phyloP scores from a whole-genome alignment of 2,113 vertebrate species.

The Siniperca chuatsi region DNA sequence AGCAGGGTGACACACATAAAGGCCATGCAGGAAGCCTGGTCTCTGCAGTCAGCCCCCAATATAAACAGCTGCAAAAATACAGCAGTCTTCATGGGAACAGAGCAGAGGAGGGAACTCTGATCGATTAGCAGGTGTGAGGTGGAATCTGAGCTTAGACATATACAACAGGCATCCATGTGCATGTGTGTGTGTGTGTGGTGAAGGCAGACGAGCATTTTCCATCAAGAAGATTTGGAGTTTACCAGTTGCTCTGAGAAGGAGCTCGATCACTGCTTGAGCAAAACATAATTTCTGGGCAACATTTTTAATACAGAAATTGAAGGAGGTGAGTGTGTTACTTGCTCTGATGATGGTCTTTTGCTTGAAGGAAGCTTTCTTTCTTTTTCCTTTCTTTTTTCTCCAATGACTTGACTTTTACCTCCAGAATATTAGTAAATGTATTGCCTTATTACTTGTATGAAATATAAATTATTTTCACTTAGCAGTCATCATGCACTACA shows the following conservation, averaged over 20 bases:
- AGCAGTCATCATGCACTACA: background rate
- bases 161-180: background rate
- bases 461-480: background rate
- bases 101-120: slow-evolving; percentile 33
- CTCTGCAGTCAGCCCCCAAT: slow-evolving; percentile 26
- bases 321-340: slow-evolving; percentile 49
- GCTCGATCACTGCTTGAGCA: background rate
- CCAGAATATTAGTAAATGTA: background rate
- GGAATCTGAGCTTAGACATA: slow-evolving; percentile 16
- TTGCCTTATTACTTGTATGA: background rate
- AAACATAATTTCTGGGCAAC: background rate
- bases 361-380: background rate
- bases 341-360: background rate
- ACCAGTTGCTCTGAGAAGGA: background rate
- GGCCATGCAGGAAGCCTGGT: slow-evolving; percentile 39
- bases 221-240: slow-evolving; percentile 17
- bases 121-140: slow-evolving; percentile 23
- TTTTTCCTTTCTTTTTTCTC: background rate
- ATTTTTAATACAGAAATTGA: background rate
- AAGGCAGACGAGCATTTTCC: background rate
- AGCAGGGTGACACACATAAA: slow-evolving; percentile 50
- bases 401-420: background rate
- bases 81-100: slow-evolving; percentile 31
- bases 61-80: slow-evolving; percentile 65
- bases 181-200: background rate